Evolutionary conservation across 2,113 vertebrate genomes (phyloP).

Genomic region (Lepisosteus osseus): DNA sequence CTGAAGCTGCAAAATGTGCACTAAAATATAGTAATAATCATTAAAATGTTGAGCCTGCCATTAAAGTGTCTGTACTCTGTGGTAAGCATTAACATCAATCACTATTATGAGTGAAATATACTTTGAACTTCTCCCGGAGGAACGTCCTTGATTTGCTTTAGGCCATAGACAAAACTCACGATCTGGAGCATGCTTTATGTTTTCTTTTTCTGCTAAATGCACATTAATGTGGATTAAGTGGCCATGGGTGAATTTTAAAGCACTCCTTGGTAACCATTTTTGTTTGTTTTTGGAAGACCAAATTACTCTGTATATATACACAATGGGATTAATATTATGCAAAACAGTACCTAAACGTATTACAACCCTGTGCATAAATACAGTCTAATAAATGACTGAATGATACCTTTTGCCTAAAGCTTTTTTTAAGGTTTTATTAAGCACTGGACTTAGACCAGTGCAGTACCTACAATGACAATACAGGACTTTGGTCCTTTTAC

Average conservation of each 20-base stretch:
- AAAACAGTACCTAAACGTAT: no score
- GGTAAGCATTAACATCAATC: conserved; percentile 49
- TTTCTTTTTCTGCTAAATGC: conserved; percentile 22
- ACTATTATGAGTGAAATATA: conserved; percentile 44
- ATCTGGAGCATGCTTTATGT: conserved; percentile 20
- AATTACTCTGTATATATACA: no score
- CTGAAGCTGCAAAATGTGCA: conserved; percentile 29
- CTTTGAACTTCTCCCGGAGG: conserved; percentile 22
- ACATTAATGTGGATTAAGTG: conserved; percentile 8
- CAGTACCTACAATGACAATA: no score
- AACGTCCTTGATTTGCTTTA: conserved; percentile 24
- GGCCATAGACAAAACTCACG: conserved; percentile 27
- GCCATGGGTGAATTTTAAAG: not conserved
- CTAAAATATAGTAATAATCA: conserved; percentile 45
- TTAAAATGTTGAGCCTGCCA: conserved; percentile 47
- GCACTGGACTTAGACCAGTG: no score
- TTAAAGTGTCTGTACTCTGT: conserved; percentile 51
- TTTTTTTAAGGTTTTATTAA: no score
- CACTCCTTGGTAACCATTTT: not conserved
- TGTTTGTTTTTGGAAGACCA: no score
- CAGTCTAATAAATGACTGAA: no score
- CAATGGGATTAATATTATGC: no score
- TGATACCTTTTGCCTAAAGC: no score
- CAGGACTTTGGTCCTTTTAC: no score
- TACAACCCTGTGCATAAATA: no score